phyloP scores from a whole-genome alignment of 2,797 vertebrate genomes.

The Chiloscyllium punctatum region DNA sequence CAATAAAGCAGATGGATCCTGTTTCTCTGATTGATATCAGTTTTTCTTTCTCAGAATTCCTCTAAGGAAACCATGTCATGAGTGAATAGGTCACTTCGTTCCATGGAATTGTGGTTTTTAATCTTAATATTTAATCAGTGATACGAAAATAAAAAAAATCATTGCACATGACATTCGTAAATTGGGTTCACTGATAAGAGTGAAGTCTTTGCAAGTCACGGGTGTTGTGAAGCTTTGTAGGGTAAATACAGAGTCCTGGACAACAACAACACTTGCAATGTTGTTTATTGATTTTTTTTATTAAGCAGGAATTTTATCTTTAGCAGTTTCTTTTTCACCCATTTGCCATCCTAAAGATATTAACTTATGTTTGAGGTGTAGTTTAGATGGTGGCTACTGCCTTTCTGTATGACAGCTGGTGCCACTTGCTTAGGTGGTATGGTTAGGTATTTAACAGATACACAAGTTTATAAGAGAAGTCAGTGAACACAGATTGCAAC shows the following conservation, averaged over 20 bases:
- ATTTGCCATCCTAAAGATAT: not conserved
- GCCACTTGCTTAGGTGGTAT: not conserved
- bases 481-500: not conserved
- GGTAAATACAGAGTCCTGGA: not conserved
- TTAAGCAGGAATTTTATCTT: not conserved
- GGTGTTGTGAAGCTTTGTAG: not conserved
- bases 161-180: not conserved
- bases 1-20: conserved; percentile 52
- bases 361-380: not conserved
- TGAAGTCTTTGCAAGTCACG: not conserved
- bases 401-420: not conserved
- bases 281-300: not conserved
- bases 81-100: not conserved
- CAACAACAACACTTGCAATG: not conserved
- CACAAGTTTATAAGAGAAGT: not conserved
- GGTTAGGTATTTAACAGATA: not conserved
- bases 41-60: conserved; percentile 41
- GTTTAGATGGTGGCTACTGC: not conserved
- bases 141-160: not conserved
- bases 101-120: not conserved
- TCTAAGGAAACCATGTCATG: not conserved
- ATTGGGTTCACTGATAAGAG: not conserved
- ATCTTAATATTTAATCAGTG: not conserved
- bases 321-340: not conserved
- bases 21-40: not conserved